A percentile compares a stretch with the other conserved stretches of the same genome.
Evolutionary conservation across 2,888 invertebrate species (phyloP).

Genomic region (Ypsolopha scabrella): DNA sequence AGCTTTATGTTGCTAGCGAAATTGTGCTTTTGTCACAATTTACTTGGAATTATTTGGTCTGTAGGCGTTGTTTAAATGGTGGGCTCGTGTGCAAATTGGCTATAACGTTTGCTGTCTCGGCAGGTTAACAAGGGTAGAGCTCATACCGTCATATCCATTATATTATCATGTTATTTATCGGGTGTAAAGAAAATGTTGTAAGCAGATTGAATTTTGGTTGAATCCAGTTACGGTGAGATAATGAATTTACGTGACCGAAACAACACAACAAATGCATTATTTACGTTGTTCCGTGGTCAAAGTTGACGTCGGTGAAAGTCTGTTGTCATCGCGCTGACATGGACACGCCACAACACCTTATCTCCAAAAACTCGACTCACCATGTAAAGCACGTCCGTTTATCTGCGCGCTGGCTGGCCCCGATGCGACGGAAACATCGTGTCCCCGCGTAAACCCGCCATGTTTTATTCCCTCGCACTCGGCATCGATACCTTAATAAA

Average conservation of each 20-base stretch:
- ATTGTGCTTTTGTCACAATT: conserved; percentile 1
- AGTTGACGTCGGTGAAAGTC: conserved; percentile 26
- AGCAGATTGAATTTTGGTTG: neutral
- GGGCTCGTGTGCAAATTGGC: neutral
- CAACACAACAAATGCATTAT: conserved; percentile 12
- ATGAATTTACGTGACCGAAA: conserved; percentile 5
- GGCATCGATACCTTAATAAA: conserved; percentile 69
- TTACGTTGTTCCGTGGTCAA: conserved; percentile 15
- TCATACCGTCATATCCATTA: no score
- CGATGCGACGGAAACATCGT: conserved; percentile 43
- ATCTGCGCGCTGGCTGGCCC: conserved; percentile 26
- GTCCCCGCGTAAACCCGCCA: conserved; percentile 62
- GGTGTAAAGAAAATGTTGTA: no score
- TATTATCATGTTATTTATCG: no score
- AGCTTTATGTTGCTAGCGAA: conserved; percentile 4
- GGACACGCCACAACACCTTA: conserved; percentile 46
- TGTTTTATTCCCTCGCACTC: conserved; percentile 62
- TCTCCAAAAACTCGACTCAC: conserved; percentile 46
- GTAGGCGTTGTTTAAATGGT: neutral
- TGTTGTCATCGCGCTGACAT: no score
- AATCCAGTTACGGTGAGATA: neutral
- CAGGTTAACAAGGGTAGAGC: no score
- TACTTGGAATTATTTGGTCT: neutral
- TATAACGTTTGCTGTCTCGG: neutral
- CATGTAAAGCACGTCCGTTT: conserved; percentile 51